These are phyloP conservation scores for Oncorhynchus kisutch DNA, from an alignment of 2,113 vertebrate genomes.

Conservation along the genomic window DNA sequence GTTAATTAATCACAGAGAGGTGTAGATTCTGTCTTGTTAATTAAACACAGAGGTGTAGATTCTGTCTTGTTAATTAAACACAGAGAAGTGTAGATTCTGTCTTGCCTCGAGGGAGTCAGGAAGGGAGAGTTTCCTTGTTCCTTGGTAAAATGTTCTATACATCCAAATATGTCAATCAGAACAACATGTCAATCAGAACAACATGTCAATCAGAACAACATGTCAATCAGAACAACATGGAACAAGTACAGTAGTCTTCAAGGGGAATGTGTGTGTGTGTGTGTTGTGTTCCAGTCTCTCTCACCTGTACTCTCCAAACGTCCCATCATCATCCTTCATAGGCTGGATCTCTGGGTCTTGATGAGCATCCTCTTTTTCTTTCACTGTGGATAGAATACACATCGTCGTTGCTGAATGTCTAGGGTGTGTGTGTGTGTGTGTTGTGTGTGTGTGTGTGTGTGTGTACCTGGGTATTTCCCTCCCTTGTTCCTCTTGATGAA, in stretches of 20 bases:
- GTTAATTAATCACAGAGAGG: background rate
- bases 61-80: background rate
- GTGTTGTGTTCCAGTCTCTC: slow-evolving; percentile 24
- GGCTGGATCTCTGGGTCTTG: slow-evolving; percentile 97
- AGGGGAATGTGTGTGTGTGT: background rate
- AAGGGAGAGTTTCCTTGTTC: slow-evolving; percentile 46
- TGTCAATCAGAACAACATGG: slow-evolving; percentile 7
- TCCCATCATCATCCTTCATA: slow-evolving; percentile 98
- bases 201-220: slow-evolving; percentile 1
- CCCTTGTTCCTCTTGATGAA: slow-evolving; percentile 98
- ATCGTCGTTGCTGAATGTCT: background rate
- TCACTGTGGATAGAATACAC: slow-evolving; percentile 74
- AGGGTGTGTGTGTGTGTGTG: background rate
- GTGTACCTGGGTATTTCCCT: slow-evolving; percentile 94
- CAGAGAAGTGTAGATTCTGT: slow-evolving; percentile 15
- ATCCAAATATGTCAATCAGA: background rate
- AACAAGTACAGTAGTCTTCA: too few relatives aligned
- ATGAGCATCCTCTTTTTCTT: slow-evolving; percentile 98
- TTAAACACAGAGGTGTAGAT: too few relatives aligned
- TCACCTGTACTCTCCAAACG: slow-evolving; percentile 98
- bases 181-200: slow-evolving; percentile 8
- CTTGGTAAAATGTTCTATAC: slow-evolving; percentile 56
- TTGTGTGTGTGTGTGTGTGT: background rate
- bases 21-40: too few relatives aligned
- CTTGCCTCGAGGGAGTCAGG: slow-evolving; percentile 59